Evolutionary conservation across 2,113 vertebrate species (phyloP).

Genomic region (Coracopsis vasa): DNA sequence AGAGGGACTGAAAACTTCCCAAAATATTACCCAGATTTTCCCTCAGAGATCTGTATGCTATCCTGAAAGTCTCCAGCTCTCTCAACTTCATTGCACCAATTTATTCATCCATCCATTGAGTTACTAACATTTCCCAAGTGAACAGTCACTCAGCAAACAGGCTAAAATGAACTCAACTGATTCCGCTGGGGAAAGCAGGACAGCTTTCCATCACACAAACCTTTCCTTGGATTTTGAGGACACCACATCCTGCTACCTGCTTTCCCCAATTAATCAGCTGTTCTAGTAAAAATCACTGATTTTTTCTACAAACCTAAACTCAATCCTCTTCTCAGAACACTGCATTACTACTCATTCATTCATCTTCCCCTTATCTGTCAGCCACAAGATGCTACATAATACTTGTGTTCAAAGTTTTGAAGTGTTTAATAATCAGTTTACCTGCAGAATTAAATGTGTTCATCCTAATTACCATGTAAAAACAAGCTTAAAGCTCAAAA

Average conservation of each 20-base stretch:
- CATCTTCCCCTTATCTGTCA: background rate
- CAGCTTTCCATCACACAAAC: background rate
- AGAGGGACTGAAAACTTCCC: background rate
- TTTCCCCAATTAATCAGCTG: background rate
- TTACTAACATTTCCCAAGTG: background rate
- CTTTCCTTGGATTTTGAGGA: background rate
- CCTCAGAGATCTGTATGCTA: background rate
- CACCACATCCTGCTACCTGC: background rate
- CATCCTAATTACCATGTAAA: background rate
- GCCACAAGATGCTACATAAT: background rate
- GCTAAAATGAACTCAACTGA: background rate
- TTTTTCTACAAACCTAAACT: background rate
- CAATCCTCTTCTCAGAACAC: background rate
- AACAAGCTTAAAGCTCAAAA: background rate
- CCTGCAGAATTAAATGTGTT: background rate
- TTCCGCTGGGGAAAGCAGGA: background rate
- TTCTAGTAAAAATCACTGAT: background rate
- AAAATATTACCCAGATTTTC: background rate
- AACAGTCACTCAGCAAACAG: background rate
- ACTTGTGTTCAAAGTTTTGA: background rate
- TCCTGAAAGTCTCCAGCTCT: background rate
- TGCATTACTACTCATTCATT: background rate
- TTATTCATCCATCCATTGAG: slow-evolving; percentile 6
- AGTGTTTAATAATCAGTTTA: slow-evolving; percentile 35
- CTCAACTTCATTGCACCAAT: background rate